phyloP scores from a whole-genome alignment of 2,113 vertebrate species.

The Elanoides forficatus region DNA sequence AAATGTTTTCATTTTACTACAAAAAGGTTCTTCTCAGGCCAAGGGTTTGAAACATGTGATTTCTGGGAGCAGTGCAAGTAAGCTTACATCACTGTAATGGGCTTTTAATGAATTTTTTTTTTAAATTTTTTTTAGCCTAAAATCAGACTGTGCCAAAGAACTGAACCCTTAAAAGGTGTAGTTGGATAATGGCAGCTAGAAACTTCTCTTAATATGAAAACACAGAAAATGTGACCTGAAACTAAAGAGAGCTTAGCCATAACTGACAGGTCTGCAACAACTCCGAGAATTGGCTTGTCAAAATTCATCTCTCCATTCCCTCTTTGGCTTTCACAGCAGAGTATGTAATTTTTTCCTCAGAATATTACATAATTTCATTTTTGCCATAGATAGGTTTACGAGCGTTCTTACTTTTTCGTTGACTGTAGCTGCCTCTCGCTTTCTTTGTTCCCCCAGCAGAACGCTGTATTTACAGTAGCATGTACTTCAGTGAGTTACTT shows the following conservation, averaged over 20 bases:
- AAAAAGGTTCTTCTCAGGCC: neutral
- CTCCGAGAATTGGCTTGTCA: neutral
- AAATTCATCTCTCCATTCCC: neutral
- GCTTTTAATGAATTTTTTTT: neutral
- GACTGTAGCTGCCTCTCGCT: neutral
- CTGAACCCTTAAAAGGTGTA: neutral
- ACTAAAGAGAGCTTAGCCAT: neutral
- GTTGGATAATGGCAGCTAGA: neutral
- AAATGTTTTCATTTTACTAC: neutral
- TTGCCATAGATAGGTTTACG: neutral
- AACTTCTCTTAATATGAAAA: neutral
- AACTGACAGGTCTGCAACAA: neutral
- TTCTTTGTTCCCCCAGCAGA: neutral
- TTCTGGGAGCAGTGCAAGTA: neutral
- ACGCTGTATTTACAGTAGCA: rapidly evolving
- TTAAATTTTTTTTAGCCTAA: neutral
- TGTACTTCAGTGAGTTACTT: neutral
- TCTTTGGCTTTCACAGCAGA: neutral
- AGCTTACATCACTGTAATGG: neutral
- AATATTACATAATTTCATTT: neutral
- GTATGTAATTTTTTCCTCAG: too few species aligned
- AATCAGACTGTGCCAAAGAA: neutral
- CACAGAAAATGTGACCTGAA: neutral
- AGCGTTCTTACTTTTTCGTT: neutral
- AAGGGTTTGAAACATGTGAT: neutral